A percentile compares a stretch with the other conserved stretches of the same genome.
phyloP scores from a whole-genome alignment of 2,888 invertebrate species.

The Antheraea yamamai region DNA sequence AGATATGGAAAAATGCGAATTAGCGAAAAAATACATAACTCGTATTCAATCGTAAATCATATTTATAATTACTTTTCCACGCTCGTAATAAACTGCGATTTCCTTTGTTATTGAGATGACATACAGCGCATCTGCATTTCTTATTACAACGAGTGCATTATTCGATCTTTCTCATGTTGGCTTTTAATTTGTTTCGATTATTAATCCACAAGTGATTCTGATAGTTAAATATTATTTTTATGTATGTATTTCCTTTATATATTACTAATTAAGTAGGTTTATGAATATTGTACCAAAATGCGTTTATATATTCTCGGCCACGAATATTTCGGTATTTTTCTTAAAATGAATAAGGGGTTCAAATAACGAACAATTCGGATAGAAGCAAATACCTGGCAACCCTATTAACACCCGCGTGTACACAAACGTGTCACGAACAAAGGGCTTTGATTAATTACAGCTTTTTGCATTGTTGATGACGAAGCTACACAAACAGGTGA shows the following conservation, averaged over 20 bases:
- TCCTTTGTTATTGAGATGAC: neutral
- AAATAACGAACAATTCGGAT: too few relatives aligned
- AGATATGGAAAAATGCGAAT: neutral
- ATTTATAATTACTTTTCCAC: too few relatives aligned
- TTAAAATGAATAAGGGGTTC: too few relatives aligned
- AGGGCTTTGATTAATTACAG: conserved; percentile 48
- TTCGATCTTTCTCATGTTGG: neutral
- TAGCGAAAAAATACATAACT: neutral
- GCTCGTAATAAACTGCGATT: neutral
- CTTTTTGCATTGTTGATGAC: conserved; percentile 33
- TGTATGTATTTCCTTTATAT: neutral
- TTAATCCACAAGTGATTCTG: neutral
- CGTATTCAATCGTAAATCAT: neutral
- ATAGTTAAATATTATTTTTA: neutral
- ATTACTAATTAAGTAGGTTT: neutral
- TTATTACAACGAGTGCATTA: neutral
- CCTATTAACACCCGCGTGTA: conserved; percentile 26
- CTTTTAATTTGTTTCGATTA: neutral
- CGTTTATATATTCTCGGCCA: too few relatives aligned
- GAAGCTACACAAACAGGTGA: conserved; percentile 25
- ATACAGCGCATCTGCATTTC: neutral
- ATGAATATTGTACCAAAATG: too few relatives aligned
- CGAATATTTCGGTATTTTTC: too few relatives aligned
- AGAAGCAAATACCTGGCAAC: too few relatives aligned
- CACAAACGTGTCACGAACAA: conserved; percentile 39